phyloP scores from a whole-genome alignment of 1,140 invertebrate species.

The Mactra quadrangularis region DNA sequence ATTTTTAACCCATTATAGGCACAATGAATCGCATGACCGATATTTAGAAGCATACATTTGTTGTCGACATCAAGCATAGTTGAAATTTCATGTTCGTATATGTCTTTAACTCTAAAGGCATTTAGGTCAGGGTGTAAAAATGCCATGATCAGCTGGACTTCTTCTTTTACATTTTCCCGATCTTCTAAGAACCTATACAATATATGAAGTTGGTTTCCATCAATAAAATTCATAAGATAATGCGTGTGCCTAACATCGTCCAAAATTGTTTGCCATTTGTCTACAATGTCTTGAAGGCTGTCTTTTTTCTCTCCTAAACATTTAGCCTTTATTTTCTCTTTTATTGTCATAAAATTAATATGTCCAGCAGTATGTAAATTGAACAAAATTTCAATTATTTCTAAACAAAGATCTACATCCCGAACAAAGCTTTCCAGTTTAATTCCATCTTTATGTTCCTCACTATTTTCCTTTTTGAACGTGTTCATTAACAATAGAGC shows the following conservation, averaged over 20 bases:
- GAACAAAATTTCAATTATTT: slow-evolving; percentile 47
- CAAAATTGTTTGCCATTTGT: slow-evolving; percentile 53
- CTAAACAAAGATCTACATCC: slow-evolving; percentile 56
- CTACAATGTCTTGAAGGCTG: slow-evolving; percentile 18
- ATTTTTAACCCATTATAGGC: neutral
- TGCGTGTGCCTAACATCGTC: slow-evolving; percentile 21
- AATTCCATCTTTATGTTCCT: too few relatives aligned
- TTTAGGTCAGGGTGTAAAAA: slow-evolving; percentile 52
- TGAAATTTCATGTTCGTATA: neutral
- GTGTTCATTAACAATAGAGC: slow-evolving; percentile 68
- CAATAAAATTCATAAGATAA: slow-evolving; percentile 68
- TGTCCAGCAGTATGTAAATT: slow-evolving; percentile 64
- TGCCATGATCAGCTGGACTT: slow-evolving; percentile 28
- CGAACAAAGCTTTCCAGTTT: slow-evolving; percentile 60
- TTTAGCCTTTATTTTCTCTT: slow-evolving; percentile 21
- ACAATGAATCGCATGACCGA: neutral
- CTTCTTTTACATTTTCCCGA: neutral
- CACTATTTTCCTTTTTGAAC: slow-evolving; percentile 42
- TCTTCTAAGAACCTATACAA: slow-evolving; percentile 56
- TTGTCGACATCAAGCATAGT: neutral
- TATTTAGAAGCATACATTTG: neutral
- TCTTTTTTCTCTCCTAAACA: slow-evolving; percentile 10
- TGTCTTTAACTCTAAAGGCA: neutral
- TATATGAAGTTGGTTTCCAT: slow-evolving; percentile 61
- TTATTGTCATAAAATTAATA: slow-evolving; percentile 32